phyloP scores from a whole-genome alignment of 2,797 vertebrate species.

The Characodon lateralis region DNA sequence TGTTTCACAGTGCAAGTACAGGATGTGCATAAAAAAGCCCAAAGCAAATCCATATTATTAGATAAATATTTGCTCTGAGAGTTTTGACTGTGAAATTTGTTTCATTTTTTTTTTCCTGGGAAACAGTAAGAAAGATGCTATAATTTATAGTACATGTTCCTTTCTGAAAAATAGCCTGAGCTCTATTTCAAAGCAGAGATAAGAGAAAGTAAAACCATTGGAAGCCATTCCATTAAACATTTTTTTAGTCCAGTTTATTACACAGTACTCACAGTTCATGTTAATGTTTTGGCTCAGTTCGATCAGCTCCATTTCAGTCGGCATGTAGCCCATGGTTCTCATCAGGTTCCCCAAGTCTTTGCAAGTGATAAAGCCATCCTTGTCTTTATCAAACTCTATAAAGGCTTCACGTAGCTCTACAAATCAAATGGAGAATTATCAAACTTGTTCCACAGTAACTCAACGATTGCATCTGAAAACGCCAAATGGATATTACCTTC shows the following conservation, averaged over 20 bases:
- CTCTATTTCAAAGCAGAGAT: background rate
- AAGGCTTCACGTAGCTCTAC: constrained; percentile 92
- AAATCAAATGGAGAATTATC: constrained; percentile 1
- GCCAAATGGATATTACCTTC: constrained; percentile 64
- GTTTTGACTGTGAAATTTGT: background rate
- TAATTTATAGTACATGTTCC: background rate
- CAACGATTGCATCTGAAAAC: background rate
- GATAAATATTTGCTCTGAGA: background rate
- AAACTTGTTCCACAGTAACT: background rate
- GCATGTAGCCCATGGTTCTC: constrained; percentile 98
- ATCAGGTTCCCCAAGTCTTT: constrained; percentile 97
- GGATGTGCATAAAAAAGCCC: background rate
- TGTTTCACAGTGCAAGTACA: background rate
- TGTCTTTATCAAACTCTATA: constrained; percentile 93
- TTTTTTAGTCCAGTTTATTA: background rate
- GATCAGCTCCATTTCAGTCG: constrained; percentile 97
- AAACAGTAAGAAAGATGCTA: background rate
- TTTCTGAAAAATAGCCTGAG: background rate
- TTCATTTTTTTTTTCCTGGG: background rate
- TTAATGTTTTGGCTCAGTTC: constrained; percentile 95
- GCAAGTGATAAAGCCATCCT: constrained; percentile 90
- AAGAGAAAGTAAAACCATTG: background rate
- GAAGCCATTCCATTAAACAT: background rate
- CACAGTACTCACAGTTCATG: constrained; percentile 82
- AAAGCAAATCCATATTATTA: background rate